Conservation (phyloP, 2,113 vertebrate genomes). For the Symphodus melops region DNA sequence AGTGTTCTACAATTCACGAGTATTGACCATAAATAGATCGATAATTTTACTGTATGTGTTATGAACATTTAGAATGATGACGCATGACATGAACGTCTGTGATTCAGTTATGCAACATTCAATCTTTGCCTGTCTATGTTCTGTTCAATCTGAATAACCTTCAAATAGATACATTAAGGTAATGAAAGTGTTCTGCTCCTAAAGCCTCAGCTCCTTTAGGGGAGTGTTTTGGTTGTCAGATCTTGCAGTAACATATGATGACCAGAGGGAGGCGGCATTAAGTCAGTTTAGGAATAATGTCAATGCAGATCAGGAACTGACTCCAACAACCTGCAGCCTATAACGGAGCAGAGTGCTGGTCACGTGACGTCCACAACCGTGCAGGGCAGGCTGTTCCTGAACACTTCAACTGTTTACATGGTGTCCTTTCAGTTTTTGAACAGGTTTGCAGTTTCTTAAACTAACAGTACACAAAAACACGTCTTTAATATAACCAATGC, state of each 20-base stretch:
- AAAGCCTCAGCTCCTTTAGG: background rate
- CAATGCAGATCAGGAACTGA: background rate
- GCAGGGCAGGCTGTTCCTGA: background rate
- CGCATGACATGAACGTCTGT: background rate
- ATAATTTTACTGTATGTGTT: no score
- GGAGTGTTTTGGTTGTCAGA: background rate
- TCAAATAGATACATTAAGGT: no score
- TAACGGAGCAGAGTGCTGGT: slow-evolving; percentile 21
- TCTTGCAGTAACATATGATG: slow-evolving; percentile 16
- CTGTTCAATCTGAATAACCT: background rate
- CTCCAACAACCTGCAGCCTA: slow-evolving; percentile 41
- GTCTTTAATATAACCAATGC: no score
- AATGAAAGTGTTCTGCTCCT: background rate
- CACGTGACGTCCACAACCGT: slow-evolving; percentile 5
- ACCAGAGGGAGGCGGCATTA: slow-evolving; percentile 32
- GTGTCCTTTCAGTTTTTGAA: background rate
- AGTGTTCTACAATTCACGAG: no score
- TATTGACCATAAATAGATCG: no score
- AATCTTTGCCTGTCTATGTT: background rate
- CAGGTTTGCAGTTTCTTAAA: background rate
- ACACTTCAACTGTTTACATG: background rate
- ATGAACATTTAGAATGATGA: no score
- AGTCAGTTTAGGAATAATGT: background rate
- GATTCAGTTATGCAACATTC: background rate
- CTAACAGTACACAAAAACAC: background rate